Evolutionary conservation across 1,140 invertebrate species (phyloP), one percentile per base, ranked within the genome.

Genomic region (Centruroides sculpturatus): DNA sequence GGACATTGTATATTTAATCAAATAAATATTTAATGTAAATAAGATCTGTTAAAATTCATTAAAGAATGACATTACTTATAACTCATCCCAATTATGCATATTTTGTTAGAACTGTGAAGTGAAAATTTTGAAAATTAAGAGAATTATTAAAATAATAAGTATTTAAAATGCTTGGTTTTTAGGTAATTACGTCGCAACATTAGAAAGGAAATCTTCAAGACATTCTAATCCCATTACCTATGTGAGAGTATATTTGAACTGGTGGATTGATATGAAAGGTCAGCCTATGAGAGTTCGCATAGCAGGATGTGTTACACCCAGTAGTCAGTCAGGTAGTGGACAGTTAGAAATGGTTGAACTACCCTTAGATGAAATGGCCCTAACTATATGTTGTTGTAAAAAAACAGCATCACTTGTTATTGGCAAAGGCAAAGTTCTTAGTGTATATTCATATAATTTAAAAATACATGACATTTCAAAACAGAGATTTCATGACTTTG

Each of bases 211-310:
- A 71, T 73, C 72, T 58, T 78, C 76, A 13, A 69, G 78, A 59
- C 76, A 81, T 54, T 77, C 77, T 12, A 73, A 72, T 41, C 76
- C 77, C 61, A 76, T 74, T 47, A 76, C 77, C 59, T 83, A 82
- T 70, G 80, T 81, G 5, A 70, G 82, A 52, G 73, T 84, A 47
- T 84, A 85, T 64, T 77, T 83, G 1, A 82, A 84, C 61, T 84
- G 83, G 83, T 60, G 75, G 74, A 59, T 67, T 59, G 64, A 77
- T 74, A 68, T 75, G 74, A 64, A 61, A 13, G 61, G 66, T 13
- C 80, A 81, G 59, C 76, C 82, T 9, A 83, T 85, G 79, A 73
- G 82, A 60, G 83, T 83, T 3, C 74, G 84, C 57, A 84, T 85
- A 49, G 83, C 84, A 12, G 83, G 83, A 1, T 68, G 82, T 55